Percentiles rank a stretch among this genome's conserved stretches.
Conservation (phyloP, 2,888 invertebrate species). For the Vesta saturnalis region DNA sequence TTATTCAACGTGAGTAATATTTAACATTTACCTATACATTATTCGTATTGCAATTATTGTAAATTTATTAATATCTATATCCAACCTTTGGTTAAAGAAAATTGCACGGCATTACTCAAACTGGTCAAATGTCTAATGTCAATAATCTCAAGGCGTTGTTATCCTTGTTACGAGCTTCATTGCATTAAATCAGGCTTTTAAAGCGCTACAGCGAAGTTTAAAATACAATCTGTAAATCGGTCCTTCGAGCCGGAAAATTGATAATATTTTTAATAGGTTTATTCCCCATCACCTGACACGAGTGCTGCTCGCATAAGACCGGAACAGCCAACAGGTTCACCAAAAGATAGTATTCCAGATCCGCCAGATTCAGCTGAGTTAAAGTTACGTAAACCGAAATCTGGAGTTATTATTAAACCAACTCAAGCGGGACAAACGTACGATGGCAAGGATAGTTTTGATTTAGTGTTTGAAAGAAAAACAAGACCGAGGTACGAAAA, state of each 20-base stretch:
- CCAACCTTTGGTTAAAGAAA: too few species aligned
- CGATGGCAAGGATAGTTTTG: constrained; percentile 51
- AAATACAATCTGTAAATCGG: not conserved
- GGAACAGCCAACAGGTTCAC: constrained; percentile 51
- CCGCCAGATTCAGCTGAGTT: constrained; percentile 51
- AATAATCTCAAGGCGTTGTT: too few species aligned
- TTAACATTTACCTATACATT: too few species aligned
- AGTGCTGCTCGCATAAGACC: constrained; percentile 53
- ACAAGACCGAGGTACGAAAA: constrained; percentile 20
- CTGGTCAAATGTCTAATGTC: too few species aligned
- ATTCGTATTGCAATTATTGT: too few species aligned
- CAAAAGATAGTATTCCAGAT: constrained; percentile 52
- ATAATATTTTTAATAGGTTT: constrained; percentile 36
- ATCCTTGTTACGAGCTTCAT: too few species aligned
- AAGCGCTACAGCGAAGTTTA: too few species aligned
- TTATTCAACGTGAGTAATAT: too few species aligned
- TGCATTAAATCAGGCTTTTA: too few species aligned
- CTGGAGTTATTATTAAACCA: constrained; percentile 57
- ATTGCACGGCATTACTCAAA: too few species aligned
- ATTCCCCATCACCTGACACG: constrained; percentile 55
- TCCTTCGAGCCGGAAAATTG: not conserved
- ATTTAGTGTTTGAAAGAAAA: constrained; percentile 49
- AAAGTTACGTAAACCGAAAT: constrained; percentile 54
- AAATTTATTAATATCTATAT: too few species aligned
- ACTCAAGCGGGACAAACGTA: constrained; percentile 11